These are phyloP conservation scores for Erpornis zantholeuca DNA, from an alignment of 2,113 vertebrate genomes.

Conservation along the genomic window DNA sequence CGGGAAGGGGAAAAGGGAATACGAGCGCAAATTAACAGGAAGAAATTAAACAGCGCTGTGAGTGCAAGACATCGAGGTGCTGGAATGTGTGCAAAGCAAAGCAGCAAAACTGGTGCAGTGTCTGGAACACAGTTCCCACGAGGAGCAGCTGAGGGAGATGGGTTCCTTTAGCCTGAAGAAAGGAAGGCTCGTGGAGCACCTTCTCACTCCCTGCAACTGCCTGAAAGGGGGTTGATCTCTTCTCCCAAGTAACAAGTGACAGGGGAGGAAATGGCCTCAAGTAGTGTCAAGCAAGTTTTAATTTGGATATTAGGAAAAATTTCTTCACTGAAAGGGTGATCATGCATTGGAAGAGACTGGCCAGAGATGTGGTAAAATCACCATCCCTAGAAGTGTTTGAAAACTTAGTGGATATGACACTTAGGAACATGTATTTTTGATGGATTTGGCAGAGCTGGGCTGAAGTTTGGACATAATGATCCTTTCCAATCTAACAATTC, in stretches of 20 bases:
- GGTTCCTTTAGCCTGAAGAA: background rate
- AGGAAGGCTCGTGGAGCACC: background rate
- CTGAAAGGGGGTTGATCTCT: background rate
- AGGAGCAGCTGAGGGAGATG: background rate
- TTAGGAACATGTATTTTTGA: background rate
- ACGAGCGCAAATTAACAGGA: fast-evolving
- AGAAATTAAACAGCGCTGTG: background rate
- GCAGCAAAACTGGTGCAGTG: background rate
- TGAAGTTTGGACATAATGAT: background rate
- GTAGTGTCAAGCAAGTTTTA: background rate
- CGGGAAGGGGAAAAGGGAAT: fast-evolving
- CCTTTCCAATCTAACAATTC: background rate
- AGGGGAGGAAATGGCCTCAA: background rate
- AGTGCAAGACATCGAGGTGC: background rate
- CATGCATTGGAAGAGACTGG: background rate
- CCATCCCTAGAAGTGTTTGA: background rate
- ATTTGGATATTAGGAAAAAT: background rate
- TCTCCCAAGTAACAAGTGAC: background rate
- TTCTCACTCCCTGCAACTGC: background rate
- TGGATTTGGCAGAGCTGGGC: background rate
- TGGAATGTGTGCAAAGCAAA: background rate
- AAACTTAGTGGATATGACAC: background rate
- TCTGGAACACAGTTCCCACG: fast-evolving
- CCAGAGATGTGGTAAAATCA: background rate
- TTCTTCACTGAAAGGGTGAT: background rate